These are phyloP conservation scores for Stegana nigrithorax DNA, from an alignment of 2,888 invertebrate genomes.

Conservation along the genomic window DNA sequence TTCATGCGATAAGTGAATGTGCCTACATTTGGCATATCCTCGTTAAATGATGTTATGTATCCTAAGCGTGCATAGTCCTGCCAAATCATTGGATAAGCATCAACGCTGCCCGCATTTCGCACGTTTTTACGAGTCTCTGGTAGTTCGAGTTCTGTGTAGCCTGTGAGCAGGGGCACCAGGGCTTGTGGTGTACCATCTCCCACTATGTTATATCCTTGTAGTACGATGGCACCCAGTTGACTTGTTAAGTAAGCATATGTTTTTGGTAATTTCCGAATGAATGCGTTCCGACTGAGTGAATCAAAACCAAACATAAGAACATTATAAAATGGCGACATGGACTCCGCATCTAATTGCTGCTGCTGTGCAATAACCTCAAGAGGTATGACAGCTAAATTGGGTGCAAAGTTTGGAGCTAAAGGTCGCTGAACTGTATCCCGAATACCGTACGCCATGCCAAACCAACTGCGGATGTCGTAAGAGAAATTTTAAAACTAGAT, in stretches of 20 bases:
- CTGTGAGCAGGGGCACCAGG: conserved; percentile 87
- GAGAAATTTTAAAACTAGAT: too few species aligned
- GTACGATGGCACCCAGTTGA: conserved; percentile 73
- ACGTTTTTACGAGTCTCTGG: conserved; percentile 84
- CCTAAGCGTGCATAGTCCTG: conserved; percentile 79
- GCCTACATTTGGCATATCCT: conserved; percentile 86
- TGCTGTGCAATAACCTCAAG: conserved; percentile 36
- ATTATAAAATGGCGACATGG: conserved; percentile 69
- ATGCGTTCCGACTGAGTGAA: conserved; percentile 86
- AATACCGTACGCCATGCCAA: conserved; percentile 75
- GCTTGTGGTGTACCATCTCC: conserved; percentile 91
- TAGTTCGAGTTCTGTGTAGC: conserved; percentile 85
- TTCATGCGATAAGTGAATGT: conserved; percentile 91
- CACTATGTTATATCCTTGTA: conserved; percentile 86
- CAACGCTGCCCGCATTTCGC: conserved; percentile 75
- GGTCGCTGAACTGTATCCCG: conserved; percentile 64
- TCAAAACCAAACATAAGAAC: conserved; percentile 90
- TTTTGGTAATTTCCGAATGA: conserved; percentile 81
- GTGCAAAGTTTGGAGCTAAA: conserved; percentile 40
- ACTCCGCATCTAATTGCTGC: conserved; percentile 43
- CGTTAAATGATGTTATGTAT: conserved; percentile 84
- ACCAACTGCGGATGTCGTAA: conserved; percentile 74
- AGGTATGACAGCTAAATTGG: conserved; percentile 43
- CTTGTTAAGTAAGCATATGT: conserved; percentile 78
- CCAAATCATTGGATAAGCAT: conserved; percentile 89